Evolutionary conservation across 2,113 vertebrate genomes (phyloP).

Genomic region (Engystomops pustulosus): DNA sequence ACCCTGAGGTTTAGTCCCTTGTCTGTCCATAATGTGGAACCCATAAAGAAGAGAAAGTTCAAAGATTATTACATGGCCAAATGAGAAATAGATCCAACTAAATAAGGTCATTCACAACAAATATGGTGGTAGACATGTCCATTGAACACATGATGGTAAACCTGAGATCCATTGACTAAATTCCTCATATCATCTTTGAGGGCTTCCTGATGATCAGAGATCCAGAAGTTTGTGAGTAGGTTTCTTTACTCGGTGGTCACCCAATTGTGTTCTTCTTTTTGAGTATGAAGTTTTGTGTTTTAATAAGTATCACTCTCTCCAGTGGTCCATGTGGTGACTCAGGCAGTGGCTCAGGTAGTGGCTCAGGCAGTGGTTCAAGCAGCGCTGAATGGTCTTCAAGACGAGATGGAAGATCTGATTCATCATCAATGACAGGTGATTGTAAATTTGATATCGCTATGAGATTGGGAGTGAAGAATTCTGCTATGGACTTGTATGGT

Average conservation of each 20-base stretch:
- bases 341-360: background rate
- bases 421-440: slow-evolving; percentile 9
- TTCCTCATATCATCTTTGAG: background rate
- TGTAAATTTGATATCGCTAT: background rate
- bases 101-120: no score
- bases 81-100: background rate
- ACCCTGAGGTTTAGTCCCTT: background rate
- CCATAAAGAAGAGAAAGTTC: background rate
- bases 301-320: background rate
- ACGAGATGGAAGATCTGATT: background rate
- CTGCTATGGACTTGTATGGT: background rate
- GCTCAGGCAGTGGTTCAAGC: background rate
- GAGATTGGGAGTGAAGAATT: background rate
- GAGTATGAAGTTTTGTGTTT: background rate
- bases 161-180: no score
- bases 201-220: background rate
- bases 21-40: background rate
- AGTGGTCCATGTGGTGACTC: background rate
- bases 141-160: no score
- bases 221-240: background rate
- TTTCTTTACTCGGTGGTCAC: background rate
- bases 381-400: background rate
- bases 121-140: no score
- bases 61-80: background rate
- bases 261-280: background rate